These are phyloP conservation scores for Unio pictorum DNA, from an alignment of 2,888 invertebrate genomes.

Conservation along the genomic window DNA sequence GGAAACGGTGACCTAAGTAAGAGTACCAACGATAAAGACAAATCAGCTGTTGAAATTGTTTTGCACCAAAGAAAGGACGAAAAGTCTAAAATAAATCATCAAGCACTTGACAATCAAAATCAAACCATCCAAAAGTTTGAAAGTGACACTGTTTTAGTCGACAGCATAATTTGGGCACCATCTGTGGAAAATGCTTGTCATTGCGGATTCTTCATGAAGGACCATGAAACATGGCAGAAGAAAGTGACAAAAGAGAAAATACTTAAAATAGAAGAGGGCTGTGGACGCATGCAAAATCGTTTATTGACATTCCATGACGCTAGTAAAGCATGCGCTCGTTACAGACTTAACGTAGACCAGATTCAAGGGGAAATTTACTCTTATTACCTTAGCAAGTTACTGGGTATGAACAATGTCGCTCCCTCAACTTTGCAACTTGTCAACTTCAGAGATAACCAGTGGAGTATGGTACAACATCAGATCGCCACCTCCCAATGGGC, in stretches of 20 bases:
- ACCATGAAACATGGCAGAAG: conserved; percentile 78
- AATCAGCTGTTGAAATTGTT: too few relatives aligned
- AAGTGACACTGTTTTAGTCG: too few relatives aligned
- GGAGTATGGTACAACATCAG: conserved; percentile 74
- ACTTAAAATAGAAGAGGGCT: conserved; percentile 83
- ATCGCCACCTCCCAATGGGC: conserved; percentile 86
- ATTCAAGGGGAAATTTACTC: conserved; percentile 92
- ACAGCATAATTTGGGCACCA: too few relatives aligned
- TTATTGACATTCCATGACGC: conserved; percentile 85
- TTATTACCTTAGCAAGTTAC: conserved; percentile 83
- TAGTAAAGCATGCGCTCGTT: conserved; percentile 84
- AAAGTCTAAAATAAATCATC: too few relatives aligned
- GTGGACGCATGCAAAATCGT: conserved; percentile 91
- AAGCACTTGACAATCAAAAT: too few relatives aligned
- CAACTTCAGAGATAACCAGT: conserved; percentile 70
- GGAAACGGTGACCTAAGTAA: too few relatives aligned
- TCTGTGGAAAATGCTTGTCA: conserved; percentile 42
- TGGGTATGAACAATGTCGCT: conserved; percentile 81
- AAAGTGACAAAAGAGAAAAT: conserved; percentile 75
- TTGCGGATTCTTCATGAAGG: conserved; percentile 29
- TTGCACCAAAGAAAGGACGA: too few relatives aligned
- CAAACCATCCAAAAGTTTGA: too few relatives aligned
- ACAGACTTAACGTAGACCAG: conserved; percentile 90
- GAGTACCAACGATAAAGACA: too few relatives aligned
- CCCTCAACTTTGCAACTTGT: conserved; percentile 83